Evolutionary conservation across 2,888 invertebrate species (phyloP), one percentile per base, ranked within the genome.

Genomic region (Spicauda simplicius): DNA sequence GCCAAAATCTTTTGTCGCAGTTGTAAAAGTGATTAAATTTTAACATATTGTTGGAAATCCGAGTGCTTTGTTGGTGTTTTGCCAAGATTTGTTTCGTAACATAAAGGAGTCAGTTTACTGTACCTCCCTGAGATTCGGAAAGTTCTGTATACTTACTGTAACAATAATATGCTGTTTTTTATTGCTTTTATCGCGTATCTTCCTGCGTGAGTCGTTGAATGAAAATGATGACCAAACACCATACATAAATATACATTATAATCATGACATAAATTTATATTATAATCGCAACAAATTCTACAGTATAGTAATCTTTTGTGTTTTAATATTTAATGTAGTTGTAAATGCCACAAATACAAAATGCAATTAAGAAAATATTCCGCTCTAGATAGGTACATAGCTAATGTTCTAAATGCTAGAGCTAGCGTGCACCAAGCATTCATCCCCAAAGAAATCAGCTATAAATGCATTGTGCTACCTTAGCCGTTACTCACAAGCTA

Each of bases 1-100:
- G 30, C 19, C 25, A 18, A 25, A 63, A 63, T 55, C 45, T 37
- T 45, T 55, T 55, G 45, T 56, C 63, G 54, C 53, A 45, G 45
- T 54, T 63, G 63, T 64, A 50, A 50, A 30, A 64, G 63, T 64
- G 63, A 64, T 64, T 64, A 64, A 64, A 64, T 48, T 53, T 56
- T 64, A 64, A 64, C 63, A 50, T 50, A 56, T 56, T 64, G 63
- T 64, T 56, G 48, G 33, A 56, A 64, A 56, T 64, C 56, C 25
- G 48, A 64, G 56, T 56, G 63, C 63, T 64, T 55, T 45, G 56
- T 30, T 63, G 63, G 63, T 63, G 55, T 56, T 63, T 16, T 63
- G 63, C 63, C 63, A 63, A 63, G 55, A 63, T 63, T 53, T 62
- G 63, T 63, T 63, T 63, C 25, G 55, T 63, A 55, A 63, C 63